These are phyloP conservation scores for Lates japonicus DNA, from an alignment of 2,797 vertebrate genomes.

Conservation along the genomic window DNA sequence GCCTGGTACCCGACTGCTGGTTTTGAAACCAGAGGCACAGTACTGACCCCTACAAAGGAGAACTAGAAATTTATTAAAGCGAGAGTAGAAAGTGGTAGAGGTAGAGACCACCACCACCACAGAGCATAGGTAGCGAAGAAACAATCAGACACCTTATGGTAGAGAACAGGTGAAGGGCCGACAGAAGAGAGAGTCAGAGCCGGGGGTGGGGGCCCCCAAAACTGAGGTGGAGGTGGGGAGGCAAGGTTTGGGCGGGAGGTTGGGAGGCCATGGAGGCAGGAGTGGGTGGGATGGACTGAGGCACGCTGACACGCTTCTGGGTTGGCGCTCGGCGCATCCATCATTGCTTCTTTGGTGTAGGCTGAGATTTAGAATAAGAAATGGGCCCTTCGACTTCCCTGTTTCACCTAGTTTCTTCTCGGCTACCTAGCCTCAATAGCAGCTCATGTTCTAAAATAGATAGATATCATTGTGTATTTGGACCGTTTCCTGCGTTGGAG, in stretches of 20 bases:
- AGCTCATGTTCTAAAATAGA: too few relatives aligned
- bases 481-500: too few relatives aligned
- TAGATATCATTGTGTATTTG: too few relatives aligned
- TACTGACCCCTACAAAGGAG: too few relatives aligned
- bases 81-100: slow-evolving; percentile 87
- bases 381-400: background rate
- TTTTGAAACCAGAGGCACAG: too few relatives aligned
- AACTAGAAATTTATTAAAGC: too few relatives aligned
- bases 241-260: slow-evolving; percentile 87
- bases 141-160: too few relatives aligned
- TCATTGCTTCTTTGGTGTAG: slow-evolving; percentile 93
- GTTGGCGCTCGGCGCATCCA: slow-evolving; percentile 83
- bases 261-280: slow-evolving; percentile 89
- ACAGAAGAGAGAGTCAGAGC: slow-evolving; percentile 85
- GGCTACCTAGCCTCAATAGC: too few relatives aligned
- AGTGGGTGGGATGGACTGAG: slow-evolving; percentile 93
- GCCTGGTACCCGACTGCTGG: slow-evolving; percentile 83
- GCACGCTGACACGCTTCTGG: slow-evolving; percentile 89
- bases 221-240: slow-evolving; percentile 90
- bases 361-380: too few relatives aligned
- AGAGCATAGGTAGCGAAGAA: slow-evolving; percentile 83
- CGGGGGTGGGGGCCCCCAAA: slow-evolving; percentile 85
- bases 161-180: too few relatives aligned
- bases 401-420: slow-evolving; percentile 44
- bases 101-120: slow-evolving; percentile 78